phyloP scores from a whole-genome alignment of 2,797 vertebrate species.

The Prunella strophiata region DNA sequence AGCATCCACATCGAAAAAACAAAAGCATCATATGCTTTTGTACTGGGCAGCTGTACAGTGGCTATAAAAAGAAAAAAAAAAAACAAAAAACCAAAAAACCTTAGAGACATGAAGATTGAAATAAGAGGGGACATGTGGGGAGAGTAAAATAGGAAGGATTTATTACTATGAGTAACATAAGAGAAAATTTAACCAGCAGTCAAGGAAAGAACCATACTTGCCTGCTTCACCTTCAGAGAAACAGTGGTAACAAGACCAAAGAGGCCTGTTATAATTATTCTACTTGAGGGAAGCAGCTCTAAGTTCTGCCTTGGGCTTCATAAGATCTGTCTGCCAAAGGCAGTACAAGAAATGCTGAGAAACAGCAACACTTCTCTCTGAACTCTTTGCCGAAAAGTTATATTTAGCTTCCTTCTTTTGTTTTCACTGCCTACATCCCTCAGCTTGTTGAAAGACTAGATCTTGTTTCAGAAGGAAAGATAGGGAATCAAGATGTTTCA shows the following conservation, averaged over 20 bases:
- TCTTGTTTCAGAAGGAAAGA: not conserved
- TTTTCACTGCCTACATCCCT: not conserved
- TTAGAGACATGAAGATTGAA: not conserved
- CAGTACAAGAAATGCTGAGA: not conserved
- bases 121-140: fast-evolving
- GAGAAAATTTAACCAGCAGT: not conserved
- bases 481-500: not conserved
- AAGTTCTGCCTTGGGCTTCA: not conserved
- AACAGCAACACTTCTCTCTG: not conserved
- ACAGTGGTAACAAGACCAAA: not conserved
- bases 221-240: not conserved
- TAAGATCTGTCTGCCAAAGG: not conserved
- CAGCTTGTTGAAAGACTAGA: not conserved
- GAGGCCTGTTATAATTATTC: not conserved
- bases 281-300: not conserved
- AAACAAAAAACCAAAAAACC: not conserved
- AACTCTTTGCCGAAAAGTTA: not conserved
- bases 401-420: not conserved
- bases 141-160: not conserved
- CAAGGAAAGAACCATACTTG: not conserved
- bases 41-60: not conserved
- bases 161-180: not conserved
- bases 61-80: not conserved
- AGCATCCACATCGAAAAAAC: not conserved
- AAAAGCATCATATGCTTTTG: not conserved